These are phyloP conservation scores for Mus musculus DNA, from an alignment of 2,113 vertebrate genomes.

Conservation along the genomic window DNA sequence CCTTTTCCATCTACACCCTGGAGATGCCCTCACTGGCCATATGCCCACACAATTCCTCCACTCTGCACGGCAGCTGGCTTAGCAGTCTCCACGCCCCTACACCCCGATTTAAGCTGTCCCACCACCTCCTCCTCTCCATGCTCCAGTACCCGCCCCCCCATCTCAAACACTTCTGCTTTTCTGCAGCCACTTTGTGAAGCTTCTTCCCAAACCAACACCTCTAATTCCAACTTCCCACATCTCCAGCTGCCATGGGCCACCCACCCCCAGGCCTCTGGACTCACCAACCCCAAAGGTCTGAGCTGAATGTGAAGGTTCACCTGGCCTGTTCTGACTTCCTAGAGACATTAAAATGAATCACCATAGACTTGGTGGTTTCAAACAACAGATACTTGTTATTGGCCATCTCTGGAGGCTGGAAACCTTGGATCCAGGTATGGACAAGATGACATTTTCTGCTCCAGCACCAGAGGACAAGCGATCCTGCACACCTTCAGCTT, in stretches of 20 bases:
- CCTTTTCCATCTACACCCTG: background rate
- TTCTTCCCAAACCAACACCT: background rate
- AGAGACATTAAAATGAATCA: background rate
- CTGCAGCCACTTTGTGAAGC: background rate
- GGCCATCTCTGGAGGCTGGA: background rate
- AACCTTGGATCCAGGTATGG: background rate
- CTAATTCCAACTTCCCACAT: background rate
- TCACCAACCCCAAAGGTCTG: background rate
- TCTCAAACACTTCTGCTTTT: background rate
- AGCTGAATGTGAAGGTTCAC: background rate
- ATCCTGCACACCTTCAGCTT: background rate
- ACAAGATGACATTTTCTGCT: background rate
- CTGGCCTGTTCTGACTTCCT: background rate
- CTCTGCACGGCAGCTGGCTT: background rate
- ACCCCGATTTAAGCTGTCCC: background rate
- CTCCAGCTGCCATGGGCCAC: background rate
- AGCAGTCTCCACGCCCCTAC: background rate
- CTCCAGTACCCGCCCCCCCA: no score
- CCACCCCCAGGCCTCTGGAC: background rate
- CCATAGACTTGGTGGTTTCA: background rate
- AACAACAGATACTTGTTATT: background rate
- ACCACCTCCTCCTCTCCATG: background rate
- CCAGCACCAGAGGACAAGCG: background rate
- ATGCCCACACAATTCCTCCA: background rate
- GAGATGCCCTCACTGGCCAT: background rate